Percentiles rank a stretch among this genome's conserved stretches.
Conservation (phyloP, 2,113 vertebrate genomes). For the Pseudonaja textilis region DNA sequence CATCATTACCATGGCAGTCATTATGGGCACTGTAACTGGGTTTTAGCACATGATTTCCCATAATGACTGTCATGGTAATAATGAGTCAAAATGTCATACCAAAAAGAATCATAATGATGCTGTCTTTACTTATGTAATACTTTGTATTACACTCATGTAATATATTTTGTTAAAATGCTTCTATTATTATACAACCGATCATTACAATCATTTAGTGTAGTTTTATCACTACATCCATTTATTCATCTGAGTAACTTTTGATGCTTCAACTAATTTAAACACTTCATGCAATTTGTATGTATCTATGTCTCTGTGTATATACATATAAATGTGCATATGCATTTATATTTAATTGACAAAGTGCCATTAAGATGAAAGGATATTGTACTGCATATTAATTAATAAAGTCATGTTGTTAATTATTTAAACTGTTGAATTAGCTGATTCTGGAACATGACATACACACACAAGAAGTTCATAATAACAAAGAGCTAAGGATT, state of each 20-base stretch:
- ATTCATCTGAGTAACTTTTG: not conserved
- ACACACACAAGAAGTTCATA: not conserved
- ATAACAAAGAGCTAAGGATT: not conserved
- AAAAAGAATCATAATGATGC: not conserved
- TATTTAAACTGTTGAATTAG: not conserved
- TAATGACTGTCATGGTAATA: not conserved
- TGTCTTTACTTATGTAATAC: not conserved
- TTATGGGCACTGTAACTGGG: not conserved
- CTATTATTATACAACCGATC: not conserved
- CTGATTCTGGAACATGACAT: not conserved
- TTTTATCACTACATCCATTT: not conserved
- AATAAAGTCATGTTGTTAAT: not conserved
- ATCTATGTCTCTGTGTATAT: not conserved
- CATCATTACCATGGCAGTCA: not conserved
- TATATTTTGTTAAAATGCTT: not conserved
- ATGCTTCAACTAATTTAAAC: not conserved
- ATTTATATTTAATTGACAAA: not conserved
- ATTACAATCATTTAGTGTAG: not conserved
- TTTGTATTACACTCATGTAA: not conserved
- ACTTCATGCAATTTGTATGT: not conserved
- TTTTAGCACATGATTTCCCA: not conserved
- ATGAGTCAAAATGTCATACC: not conserved
- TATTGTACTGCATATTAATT: not conserved
- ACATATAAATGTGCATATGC: not conserved
- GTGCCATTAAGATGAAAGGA: not conserved